Base-by-base conservation (phyloP, 2,888 invertebrate genomes). In the Napeogenes inachia region DNA sequence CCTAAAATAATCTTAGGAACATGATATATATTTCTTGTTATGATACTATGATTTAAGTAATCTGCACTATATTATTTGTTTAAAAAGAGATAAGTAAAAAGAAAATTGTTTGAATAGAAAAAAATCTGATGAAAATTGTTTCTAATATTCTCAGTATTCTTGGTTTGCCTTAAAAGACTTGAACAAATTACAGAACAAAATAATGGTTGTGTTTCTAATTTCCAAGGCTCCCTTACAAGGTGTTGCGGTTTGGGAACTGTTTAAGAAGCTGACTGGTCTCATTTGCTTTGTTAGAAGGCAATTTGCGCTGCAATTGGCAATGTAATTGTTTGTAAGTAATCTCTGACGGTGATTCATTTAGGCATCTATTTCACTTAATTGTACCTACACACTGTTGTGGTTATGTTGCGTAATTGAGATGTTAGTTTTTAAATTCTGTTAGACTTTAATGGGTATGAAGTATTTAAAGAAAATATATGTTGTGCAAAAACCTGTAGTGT, bases 211-310 rank as follows among this genome's bases (percentile, higher is more conserved):
- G 65, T 68, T 70, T 72, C 70, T 68, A 71, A 71, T 72, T 73
- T 74, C 71, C 75, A 78, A 78, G 79, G 79, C 64, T 73, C 69
- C 82, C 77, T 61, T 81, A 83, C 69, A 83, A 81, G 81, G 83
- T 57, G 60, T 68, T 80, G 83, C 65, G 82, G 81, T 84, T 78
- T 75, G 63, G 65, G 67, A 61, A 69, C 63, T 71, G 58, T 61
- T 61, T 62, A 73, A 70, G 72, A 70, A 69, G 63, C 59, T 71
- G 68, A 5, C 50, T 79, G 77, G 75, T 77, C 82, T 79, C 78
- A 76, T 78, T 78, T 73, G 71, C 78, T 80, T 84, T 81, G 83
- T 85, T 75, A 67, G 67, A 66, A 59, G 66, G 75, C 68, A 80
- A 84, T 82, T 80, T 80, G 69, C 71, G 61, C 71, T 76, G 55